phyloP scores from a whole-genome alignment of 2,113 vertebrate genomes.

The Xiphophorus couchianus region DNA sequence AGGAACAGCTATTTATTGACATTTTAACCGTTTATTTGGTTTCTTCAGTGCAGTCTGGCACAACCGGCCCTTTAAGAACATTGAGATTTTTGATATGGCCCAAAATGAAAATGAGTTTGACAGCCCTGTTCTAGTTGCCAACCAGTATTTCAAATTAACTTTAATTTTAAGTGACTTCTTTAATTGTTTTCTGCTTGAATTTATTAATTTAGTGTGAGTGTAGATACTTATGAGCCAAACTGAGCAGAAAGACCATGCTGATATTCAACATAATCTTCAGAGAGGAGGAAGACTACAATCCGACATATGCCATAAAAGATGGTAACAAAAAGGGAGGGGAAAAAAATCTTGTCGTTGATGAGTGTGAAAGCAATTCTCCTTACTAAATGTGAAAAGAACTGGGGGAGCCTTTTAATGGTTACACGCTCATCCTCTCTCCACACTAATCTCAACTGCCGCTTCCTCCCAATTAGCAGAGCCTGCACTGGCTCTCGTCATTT shows the following conservation, averaged over 20 bases:
- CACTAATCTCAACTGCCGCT: slow-evolving; percentile 59
- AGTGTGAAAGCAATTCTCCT: slow-evolving; percentile 68
- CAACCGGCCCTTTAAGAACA: too few relatives aligned
- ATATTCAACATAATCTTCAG: slow-evolving; percentile 30
- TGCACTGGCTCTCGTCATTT: slow-evolving; percentile 48
- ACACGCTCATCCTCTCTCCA: slow-evolving; percentile 57
- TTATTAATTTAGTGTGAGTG: slow-evolving; percentile 34
- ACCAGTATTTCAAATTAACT: slow-evolving; percentile 31
- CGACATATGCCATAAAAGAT: slow-evolving; percentile 63
- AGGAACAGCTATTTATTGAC: too few relatives aligned
- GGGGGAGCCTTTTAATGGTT: slow-evolving; percentile 71
- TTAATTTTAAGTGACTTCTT: background rate
- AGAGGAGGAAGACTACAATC: slow-evolving; percentile 33
- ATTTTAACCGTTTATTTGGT: too few relatives aligned
- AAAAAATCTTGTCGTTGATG: slow-evolving; percentile 45
- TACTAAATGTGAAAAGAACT: slow-evolving; percentile 60
- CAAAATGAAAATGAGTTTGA: too few relatives aligned
- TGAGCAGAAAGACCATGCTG: slow-evolving; percentile 36
- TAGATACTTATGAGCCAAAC: slow-evolving; percentile 26
- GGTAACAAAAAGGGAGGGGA: slow-evolving; percentile 19
- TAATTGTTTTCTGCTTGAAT: slow-evolving; percentile 8
- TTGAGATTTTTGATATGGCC: too few relatives aligned
- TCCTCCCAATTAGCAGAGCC: slow-evolving; percentile 74
- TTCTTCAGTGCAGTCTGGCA: too few relatives aligned
- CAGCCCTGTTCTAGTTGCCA: background rate